Base-by-base conservation (phyloP, 2,113 vertebrate genomes). In the Ovibos moschatus region DNA sequence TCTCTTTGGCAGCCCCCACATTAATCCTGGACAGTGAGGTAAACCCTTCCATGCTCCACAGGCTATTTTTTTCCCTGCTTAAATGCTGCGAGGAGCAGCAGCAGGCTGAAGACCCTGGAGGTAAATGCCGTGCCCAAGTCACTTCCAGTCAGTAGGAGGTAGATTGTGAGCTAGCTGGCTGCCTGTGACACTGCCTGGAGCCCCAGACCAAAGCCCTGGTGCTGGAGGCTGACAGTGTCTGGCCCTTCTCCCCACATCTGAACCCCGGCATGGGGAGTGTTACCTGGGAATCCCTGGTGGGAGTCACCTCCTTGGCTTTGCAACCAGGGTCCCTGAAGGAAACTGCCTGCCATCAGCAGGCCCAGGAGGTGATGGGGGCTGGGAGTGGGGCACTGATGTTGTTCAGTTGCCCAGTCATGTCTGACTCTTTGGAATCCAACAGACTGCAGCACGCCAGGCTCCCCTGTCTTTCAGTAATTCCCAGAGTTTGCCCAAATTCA, bases 111-210 rank as follows among this genome's bases (percentile, higher is more conserved):
- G 28, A 17, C n/a, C 25, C 50, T 10, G 16, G 19, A 76, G 25
- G 50, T 43, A 13, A 74, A 30, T 40, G 67, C 27, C 11, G 36
- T 50, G 12, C n/a, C 43, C 1, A 6, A 13, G 23, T 62, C 51
- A 16, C 30, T 36, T 23, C 6, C 0, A 11, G 19, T 55, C 30
- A 78, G 33, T 16, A 30, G 33, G 17, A 40, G 25, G 3, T 17
- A 8, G 30, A 43, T 1, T 43, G 23, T 74, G 71, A 11, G 81
- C 33, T 6, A 19, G 23, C 43, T 55, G 47, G 45, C 78, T 67
- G 58, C 25, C 57, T 0, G 4, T 4, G 7, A 13, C 43, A 27
- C 23, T 62, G 14, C 1, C n/a, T 0, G 1, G 0, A 3, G 1
- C 33, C 45, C 78, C 28, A 45, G 47, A 19, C 40, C 40, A 30